Conservation (phyloP, 2,888 invertebrate species). For the Dioctria rufipes region DNA sequence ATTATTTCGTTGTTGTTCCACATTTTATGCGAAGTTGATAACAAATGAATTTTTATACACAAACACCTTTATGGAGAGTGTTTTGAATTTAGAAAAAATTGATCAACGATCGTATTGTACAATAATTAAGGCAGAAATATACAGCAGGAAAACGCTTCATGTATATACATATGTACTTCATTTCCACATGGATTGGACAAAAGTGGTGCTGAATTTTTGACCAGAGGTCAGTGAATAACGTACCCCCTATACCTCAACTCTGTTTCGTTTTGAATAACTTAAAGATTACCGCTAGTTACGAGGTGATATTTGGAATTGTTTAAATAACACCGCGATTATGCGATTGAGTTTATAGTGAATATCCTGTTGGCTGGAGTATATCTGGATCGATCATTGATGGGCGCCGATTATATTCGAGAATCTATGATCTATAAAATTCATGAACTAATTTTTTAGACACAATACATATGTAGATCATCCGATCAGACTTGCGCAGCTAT, state of each 20-base stretch:
- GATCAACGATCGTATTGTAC: not conserved
- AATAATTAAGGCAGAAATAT: constrained; percentile 1
- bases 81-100: constrained; percentile 31
- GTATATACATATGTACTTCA: constrained; percentile 16
- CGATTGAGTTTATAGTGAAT: too few species aligned
- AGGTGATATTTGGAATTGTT: too few species aligned
- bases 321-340: too few species aligned
- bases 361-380: too few species aligned
- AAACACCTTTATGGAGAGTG: constrained; percentile 12
- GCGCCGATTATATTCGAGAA: too few species aligned
- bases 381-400: too few species aligned
- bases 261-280: not conserved
- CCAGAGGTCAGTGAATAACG: constrained; percentile 19
- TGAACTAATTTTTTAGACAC: too few species aligned
- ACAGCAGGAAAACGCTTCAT: constrained; percentile 17
- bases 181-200: constrained; percentile 22
- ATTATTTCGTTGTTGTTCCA: constrained; percentile 30
- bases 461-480: too few species aligned
- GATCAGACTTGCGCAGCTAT: too few species aligned
- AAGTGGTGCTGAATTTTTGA: constrained; percentile 9
- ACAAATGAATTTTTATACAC: not conserved
- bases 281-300: too few species aligned
- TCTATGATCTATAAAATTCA: too few species aligned
- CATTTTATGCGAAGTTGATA: constrained; percentile 30
- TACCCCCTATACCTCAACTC: not conserved